These are phyloP conservation scores for Thripadectes ignobilis DNA, from an alignment of 2,797 vertebrate species.

Conservation along the genomic window DNA sequence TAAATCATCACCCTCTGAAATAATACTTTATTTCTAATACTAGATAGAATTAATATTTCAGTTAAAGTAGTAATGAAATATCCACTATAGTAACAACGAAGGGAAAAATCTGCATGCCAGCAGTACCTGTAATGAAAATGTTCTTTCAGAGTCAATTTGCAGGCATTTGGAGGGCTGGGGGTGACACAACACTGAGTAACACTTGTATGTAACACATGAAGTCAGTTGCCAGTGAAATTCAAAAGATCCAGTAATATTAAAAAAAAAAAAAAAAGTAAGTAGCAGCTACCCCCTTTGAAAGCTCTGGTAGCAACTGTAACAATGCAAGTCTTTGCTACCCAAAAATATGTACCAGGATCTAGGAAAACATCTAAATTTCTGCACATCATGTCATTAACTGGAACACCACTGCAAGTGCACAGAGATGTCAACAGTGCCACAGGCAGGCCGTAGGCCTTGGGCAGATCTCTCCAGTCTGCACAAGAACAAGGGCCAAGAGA, in stretches of 20 bases:
- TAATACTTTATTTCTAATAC: slow-evolving; percentile 62
- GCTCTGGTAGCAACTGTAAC: background rate
- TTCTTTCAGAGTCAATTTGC: slow-evolving; percentile 24
- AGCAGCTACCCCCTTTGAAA: background rate
- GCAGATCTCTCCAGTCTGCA: background rate
- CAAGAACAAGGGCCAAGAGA: background rate
- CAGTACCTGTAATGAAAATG: slow-evolving; percentile 56
- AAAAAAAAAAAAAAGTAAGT: background rate
- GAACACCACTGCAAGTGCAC: background rate
- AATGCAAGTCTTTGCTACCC: background rate
- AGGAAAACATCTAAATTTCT: background rate
- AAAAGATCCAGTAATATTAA: background rate
- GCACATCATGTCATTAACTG: background rate
- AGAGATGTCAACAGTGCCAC: background rate
- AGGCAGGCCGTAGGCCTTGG: background rate
- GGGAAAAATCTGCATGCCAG: slow-evolving; percentile 48
- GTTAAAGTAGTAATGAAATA: slow-evolving; percentile 43
- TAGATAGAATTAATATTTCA: slow-evolving; percentile 50
- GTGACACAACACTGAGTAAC: slow-evolving; percentile 55
- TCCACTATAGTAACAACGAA: slow-evolving; percentile 43
- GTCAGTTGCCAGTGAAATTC: slow-evolving; percentile 18
- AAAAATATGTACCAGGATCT: background rate
- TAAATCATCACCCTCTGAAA: slow-evolving; percentile 51
- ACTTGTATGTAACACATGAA: slow-evolving; percentile 39
- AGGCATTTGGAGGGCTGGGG: slow-evolving; percentile 22